These are phyloP conservation scores for Eurystomus glaucurus DNA, from an alignment of 2,797 vertebrate genomes.

Conservation along the genomic window DNA sequence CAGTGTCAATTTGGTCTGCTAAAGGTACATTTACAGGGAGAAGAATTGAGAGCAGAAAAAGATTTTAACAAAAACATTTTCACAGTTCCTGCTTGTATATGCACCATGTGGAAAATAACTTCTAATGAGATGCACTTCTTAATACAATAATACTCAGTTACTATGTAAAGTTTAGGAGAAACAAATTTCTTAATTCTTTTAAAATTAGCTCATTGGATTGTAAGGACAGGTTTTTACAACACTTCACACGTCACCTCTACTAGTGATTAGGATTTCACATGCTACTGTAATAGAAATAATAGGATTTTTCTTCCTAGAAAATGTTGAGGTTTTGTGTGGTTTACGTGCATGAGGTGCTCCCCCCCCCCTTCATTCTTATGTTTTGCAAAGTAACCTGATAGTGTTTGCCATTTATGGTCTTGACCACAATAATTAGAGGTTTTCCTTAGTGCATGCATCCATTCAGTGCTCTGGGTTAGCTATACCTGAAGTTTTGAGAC, in stretches of 20 bases:
- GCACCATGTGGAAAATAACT: neutral
- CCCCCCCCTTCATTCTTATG: neutral
- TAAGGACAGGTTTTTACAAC: neutral
- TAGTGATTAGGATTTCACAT: neutral
- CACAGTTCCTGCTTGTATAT: neutral
- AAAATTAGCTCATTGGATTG: neutral
- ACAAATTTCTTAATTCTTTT: neutral
- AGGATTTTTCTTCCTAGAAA: neutral
- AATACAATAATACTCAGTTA: neutral
- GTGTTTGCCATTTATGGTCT: neutral
- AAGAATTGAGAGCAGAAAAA: neutral
- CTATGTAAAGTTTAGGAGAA: neutral
- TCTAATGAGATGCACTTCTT: neutral
- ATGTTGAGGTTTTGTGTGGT: neutral
- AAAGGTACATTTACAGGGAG: neutral
- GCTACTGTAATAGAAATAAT: neutral
- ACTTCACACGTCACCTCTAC: neutral
- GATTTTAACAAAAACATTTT: neutral
- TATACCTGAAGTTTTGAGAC: neutral
- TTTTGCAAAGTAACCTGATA: neutral
- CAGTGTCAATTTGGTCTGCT: neutral
- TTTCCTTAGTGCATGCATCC: neutral
- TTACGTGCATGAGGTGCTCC: neutral
- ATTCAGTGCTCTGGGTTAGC: neutral
- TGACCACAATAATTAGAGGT: neutral